These are phyloP conservation scores for Urocolius indicus DNA, from an alignment of 2,113 vertebrate genomes.

Conservation along the genomic window DNA sequence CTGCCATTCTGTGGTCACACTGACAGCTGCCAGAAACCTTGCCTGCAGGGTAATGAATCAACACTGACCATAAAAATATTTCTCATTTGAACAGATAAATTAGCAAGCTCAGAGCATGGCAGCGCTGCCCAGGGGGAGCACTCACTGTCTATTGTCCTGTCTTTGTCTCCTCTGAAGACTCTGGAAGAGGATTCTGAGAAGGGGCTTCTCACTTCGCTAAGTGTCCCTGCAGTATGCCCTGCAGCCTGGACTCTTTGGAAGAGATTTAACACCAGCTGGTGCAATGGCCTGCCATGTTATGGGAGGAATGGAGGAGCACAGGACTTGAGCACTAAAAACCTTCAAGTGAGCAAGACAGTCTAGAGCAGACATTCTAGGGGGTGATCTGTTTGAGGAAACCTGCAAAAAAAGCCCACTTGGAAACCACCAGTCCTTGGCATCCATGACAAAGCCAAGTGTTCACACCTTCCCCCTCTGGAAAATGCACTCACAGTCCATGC, in stretches of 20 bases:
- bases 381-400: not conserved
- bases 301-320: rapidly evolving
- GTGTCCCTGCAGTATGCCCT: rapidly evolving
- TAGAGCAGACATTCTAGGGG: rapidly evolving
- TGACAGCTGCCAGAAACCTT: not conserved
- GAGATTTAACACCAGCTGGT: rapidly evolving
- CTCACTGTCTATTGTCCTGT: not conserved
- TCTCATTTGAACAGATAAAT: not conserved
- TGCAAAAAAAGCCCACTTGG: rapidly evolving
- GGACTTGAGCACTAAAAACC: not conserved
- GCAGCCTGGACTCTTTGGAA: not conserved
- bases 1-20: too few species aligned
- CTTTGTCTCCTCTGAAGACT: not conserved
- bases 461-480: not conserved
- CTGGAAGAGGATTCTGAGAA: not conserved
- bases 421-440: not conserved
- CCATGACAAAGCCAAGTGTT: not conserved
- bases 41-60: not conserved
- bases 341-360: rapidly evolving
- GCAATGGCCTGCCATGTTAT: rapidly evolving
- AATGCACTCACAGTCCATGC: not conserved
- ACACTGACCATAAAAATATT: not conserved
- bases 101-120: rapidly evolving
- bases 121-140: not conserved
- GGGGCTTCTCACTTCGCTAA: rapidly evolving